Evolutionary conservation across 2,888 invertebrate genomes (phyloP), one percentile per base, ranked within the genome.

Genomic region (Pterostichus niger): DNA sequence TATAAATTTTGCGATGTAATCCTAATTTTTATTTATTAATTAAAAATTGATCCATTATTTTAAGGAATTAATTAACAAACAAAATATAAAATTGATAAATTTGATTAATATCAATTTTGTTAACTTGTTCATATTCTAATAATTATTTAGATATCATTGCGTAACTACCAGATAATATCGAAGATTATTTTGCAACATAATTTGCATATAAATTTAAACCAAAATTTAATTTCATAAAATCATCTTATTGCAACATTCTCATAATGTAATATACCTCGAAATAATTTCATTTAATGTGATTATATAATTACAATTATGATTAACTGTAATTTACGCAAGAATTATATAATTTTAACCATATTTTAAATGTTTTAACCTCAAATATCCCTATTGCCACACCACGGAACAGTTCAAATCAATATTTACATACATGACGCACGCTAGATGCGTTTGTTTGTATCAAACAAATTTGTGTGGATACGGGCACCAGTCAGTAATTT

Each of bases 231-330:
- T 64, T 64, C 64, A 35, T 64, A 33, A 64, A 64, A 35, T 64
- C n/a, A 35, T 31, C 17, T 54, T 17, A 59, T 64, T 64, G 35
- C 64, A 64, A 64, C 64, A 64, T n/a, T 64, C n/a, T 40, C 40
- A 9, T 40, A 40, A 40, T 40, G 40, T 40, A 40, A 40, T 9
- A 2, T 7, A 40, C 6, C 6, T 40, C 40, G 9, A 40, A 40
- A 64, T 64, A 64, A 64, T 64, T 64, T 64, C 64, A 64, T 59
- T 59, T 31, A 59, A 59, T 35, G 64, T 35, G 13, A 64, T 64
- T 64, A 64, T 64, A 33, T 31, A 33, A 61, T 61, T 61, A 11
- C 35, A 64, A n/a, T 35, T 64, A 35, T 31, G 31, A 59, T 59
- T 59, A 59, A 31, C 64, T 59, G 64, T 64, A 64, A 64, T 64